Base-by-base conservation (phyloP, 1,140 invertebrate species). In the Parapsyche elsis region DNA sequence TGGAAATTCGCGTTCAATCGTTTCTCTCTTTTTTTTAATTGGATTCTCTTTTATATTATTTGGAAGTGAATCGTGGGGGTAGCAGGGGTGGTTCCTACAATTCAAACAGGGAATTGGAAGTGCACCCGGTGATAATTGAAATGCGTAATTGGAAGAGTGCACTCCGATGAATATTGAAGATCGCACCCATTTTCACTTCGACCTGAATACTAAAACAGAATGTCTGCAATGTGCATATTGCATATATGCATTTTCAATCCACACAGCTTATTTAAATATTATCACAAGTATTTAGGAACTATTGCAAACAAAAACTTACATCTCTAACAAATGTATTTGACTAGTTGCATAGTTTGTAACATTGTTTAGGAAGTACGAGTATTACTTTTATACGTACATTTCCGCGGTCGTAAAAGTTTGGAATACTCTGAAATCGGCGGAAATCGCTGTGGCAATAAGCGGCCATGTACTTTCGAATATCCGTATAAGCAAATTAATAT, bases 141-240 rank as follows among this genome's bases (percentile, higher is more conserved):
- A 75, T 75, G 53, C 53, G 44, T 75, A 75, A 75, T 75, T 75
- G 73, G 73, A 77, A 67, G 16, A 77, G 59, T 77, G 21, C 64
- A 67, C 64, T 30, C 9, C 57, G 57, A 45, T 64, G 57, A 57
- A 76, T 45, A 57, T 59, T 57, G 49, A 76, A 76, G 49, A 76
- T 59, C 5, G 30, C 30, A 38, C 30, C 30, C 30, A 38, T 38
- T 38, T 38, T 38, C 30, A 7, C 30, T 38, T 38, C 30, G 7
- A 38, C 30, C 30, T 38, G 30, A 38, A 38, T 38, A 7, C 30
- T 38, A 4, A 38, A 38, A 38, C 30, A 38, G 30, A 38, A 38
- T 7, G 30, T 38, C 30, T 38, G 30, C 30, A 38, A 38, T 7
- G 30, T 38, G 30, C 30, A 38, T 38, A 38, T 38, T 38, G 30